Evolutionary conservation across 2,797 vertebrate genomes (phyloP), one percentile per base, ranked within the genome.

Genomic region (Carapus acus): DNA sequence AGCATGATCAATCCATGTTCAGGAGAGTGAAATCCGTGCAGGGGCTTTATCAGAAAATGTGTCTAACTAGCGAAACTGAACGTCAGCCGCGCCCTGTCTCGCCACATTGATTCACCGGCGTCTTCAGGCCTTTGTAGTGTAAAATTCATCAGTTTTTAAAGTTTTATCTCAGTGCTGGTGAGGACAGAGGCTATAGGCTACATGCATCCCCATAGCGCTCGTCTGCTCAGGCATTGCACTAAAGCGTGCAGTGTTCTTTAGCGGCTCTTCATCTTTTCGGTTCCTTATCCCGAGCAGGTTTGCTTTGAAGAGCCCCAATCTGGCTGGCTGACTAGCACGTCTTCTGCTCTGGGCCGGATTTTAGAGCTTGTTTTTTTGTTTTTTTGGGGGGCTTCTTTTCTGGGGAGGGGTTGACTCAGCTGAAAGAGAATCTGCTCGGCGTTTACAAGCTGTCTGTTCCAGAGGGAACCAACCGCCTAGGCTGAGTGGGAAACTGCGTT

Each of bases 181-280:
- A 58, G 62, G 54, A 43, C 68, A 36, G 60, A 77, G 78, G 12
- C 31, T 13, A 33, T 3, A 33, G 52, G 63, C 54, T 65, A 14
- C 19, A 62, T 78, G 78, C 78, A 68, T 75, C 65, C n/a, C 71
- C 66, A 69, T 63, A 63, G 61, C 66, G 64, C 59, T 65, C 68
- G 69, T 65, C 73, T 77, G 65, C 45, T 82, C 77, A 79, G 77
- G 72, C 77, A 27, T 27, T 66, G 62, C 77, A 76, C 79, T 82
- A 83, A 84, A 85, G 73, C 83, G 78, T 82, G 79, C 75, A 80
- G 65, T 86, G 83, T 80, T 86, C 81, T 83, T 72, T 58, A 76
- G 69, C 67, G 70, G 76, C 79, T 82, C 80, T 80, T 84, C 83
- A 85, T 88, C 82, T 78, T 85, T 83, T 81, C 64, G 70, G n/a